Evolutionary conservation across 2,888 invertebrate species (phyloP), one percentile per base, ranked within the genome.

Genomic region (Plebejus anna): DNA sequence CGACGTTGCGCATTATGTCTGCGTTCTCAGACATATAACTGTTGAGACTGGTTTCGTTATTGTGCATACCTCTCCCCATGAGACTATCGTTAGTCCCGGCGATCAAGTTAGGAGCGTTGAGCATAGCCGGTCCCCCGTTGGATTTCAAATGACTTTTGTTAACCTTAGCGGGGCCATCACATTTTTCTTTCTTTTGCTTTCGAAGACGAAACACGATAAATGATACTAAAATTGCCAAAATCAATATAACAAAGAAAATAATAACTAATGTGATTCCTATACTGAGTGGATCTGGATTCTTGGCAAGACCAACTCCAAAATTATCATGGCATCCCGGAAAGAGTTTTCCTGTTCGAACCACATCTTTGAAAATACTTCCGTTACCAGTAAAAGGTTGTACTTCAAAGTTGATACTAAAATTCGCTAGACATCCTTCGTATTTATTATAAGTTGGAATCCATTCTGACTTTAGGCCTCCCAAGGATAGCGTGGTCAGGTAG

Each of bases 231-330:
- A 98, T 98, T 16, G 98, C 98, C 13, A 98, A 96, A 75, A 98
- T 95, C 16, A 98, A 92, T 78, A 98, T 97, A 6, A 98, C 97
- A 85, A 99, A 98, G 94, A 99, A 98, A 38, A 98, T 97, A 79
- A 98, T 98, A 32, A 99, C 98, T 55, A 99, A 94, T 0, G 98
- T 98, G 78, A 99, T 97, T 76, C 98, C 99, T 79, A 98, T 98
- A 84, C 97, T 98, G 9, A 99, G 92, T 0, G 98, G 98, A 90
- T 98, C 97, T 2, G 98, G 96, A 4, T 96, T 96, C 81, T 97
- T 96, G 0, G 96, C 96, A 1, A 96, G 95, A 42, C 97, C 97
- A 59, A 96, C 95, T 38, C 55, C 55, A 55, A 97, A 95, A 4
- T 96, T 95, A 75, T 96, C 97, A 78, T 95, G 95, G 85, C 98